Evolutionary conservation across 1,140 invertebrate genomes (phyloP), one percentile per base, ranked within the genome.

Genomic region (Trichonephila inaurata): DNA sequence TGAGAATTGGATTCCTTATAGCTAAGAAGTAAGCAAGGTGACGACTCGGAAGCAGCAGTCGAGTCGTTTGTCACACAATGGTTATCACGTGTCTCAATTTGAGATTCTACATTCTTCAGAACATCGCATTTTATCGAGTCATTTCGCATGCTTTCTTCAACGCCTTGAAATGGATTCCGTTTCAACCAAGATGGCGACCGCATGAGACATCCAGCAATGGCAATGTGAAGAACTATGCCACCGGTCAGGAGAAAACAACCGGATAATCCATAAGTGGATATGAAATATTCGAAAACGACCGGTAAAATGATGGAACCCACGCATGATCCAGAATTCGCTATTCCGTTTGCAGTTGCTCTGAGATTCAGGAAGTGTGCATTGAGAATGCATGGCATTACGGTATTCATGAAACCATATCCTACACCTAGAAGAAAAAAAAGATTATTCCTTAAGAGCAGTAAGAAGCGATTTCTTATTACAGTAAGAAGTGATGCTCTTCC

Each of bases 291-390:
- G 94, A 97, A 96, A 18, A 98, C 95, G 28, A 98, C 98, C 0
- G 97, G 97, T 91, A 98, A 97, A 94, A 98, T 96, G 94, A 98
- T 97, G 28, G 98, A 97, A 1, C 97, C 98, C 77, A 98, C 96
- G 2, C 98, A 98, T 95, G 97, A 98, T 28, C 98, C 98, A 3
- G 98, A 98, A 96, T 98, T 98, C 94, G 98, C 98, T 24, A 99
- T 97, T 0, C 98, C 98, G 95, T 98, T 98, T 40, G 98, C 98
- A 14, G 98, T 96, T 1, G 98, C 98, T 66, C 98, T 96, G 60
- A 97, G 96, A 85, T 97, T 97, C 1, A 98, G 97, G 95, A 98
- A 99, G 95, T 98, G 98, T 64, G 97, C 97, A 21, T 98, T 98
- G 64, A 98, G 97, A 94, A 98, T 98, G 95, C 98, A 98, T 28